Conservation (phyloP, 2,113 vertebrate species). For the Pelecanoides urinatrix region DNA sequence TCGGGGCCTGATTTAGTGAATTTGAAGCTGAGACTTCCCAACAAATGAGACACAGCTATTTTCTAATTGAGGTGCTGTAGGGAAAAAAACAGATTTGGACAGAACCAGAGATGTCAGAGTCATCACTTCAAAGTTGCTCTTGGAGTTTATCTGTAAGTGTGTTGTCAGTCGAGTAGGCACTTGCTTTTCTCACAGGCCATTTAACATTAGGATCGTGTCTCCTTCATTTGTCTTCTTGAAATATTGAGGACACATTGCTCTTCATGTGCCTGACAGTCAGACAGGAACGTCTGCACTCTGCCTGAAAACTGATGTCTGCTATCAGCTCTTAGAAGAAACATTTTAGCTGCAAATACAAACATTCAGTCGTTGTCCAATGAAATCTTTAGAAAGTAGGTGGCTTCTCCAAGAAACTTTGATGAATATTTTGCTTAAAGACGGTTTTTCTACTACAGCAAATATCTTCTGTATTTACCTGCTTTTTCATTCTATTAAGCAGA, state of each 20-base stretch:
- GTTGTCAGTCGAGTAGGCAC: not conserved
- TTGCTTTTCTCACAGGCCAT: conserved; percentile 16
- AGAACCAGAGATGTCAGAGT: not conserved
- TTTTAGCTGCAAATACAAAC: not conserved
- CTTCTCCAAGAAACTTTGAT: not conserved
- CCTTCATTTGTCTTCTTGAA: conserved; percentile 41
- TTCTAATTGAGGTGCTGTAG: not conserved
- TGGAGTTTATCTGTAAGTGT: not conserved
- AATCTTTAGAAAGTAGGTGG: not conserved
- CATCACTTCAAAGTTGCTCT: not conserved
- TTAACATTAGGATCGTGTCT: conserved; percentile 7
- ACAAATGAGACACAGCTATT: not conserved
- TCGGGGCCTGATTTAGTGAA: not conserved
- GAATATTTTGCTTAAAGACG: not conserved
- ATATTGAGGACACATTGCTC: conserved; percentile 10
- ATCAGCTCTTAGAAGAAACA: not conserved
- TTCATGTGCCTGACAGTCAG: conserved; percentile 31
- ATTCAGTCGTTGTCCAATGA: rapidly evolving
- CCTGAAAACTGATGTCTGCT: not conserved
- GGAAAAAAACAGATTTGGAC: not conserved
- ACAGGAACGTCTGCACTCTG: not conserved
- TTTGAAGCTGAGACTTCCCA: not conserved
- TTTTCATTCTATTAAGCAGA: not conserved
- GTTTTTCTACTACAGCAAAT: not conserved
- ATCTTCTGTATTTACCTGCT: not conserved